A percentile compares a stretch with the other conserved stretches of the same genome.
Conservation (phyloP, 2,113 vertebrate genomes). For the Aplodontia rufa region DNA sequence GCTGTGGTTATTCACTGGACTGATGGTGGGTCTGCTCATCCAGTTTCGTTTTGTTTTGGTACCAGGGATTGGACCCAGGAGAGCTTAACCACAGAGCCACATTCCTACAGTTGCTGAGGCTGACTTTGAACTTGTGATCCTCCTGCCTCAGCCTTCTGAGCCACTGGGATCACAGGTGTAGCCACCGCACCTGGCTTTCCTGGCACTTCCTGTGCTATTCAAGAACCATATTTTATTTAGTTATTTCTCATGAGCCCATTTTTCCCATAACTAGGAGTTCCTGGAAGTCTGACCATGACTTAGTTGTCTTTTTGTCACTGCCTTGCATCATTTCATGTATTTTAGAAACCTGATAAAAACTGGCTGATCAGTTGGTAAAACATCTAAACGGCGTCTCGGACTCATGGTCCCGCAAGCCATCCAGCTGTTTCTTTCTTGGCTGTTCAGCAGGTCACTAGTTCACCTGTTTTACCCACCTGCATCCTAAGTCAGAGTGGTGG, state of each 20-base stretch:
- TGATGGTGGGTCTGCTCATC: no score
- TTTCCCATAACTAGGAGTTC: slow-evolving; percentile 18
- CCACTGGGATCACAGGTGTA: no score
- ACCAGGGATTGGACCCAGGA: no score
- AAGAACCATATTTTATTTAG: slow-evolving; percentile 10
- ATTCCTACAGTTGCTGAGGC: no score
- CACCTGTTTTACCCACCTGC: not conserved
- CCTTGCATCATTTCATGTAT: not conserved
- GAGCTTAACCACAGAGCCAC: no score
- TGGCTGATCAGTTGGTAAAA: slow-evolving; percentile 31
- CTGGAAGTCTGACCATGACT: not conserved
- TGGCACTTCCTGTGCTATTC: not conserved
- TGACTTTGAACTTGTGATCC: no score
- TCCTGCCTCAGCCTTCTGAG: no score
- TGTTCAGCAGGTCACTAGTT: slow-evolving; percentile 18
- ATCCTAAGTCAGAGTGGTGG: not conserved
- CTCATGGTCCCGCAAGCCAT: not conserved
- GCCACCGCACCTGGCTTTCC: no score
- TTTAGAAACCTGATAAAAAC: slow-evolving; percentile 41
- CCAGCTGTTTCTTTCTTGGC: slow-evolving; percentile 5
- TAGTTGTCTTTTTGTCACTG: slow-evolving; percentile 31
- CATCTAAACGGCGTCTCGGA: slow-evolving; percentile 38
- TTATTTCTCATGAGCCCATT: slow-evolving; percentile 18
- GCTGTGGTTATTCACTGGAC: no score
- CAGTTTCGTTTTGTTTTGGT: no score